Conservation (phyloP, 2,797 vertebrate species). For the Alca torda region DNA sequence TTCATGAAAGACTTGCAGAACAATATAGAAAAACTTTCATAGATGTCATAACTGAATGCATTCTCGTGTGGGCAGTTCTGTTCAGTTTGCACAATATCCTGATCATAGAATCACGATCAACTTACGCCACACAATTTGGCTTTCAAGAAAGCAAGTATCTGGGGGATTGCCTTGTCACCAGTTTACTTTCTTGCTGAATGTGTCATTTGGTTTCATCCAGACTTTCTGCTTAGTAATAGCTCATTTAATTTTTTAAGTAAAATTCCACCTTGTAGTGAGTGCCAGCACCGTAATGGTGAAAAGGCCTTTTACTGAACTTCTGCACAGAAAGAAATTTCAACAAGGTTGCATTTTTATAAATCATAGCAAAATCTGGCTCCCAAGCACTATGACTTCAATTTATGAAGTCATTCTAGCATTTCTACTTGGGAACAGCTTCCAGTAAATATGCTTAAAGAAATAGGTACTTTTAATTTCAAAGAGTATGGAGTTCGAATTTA, state of each 20-base stretch:
- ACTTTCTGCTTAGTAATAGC: background rate
- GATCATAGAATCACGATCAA: background rate
- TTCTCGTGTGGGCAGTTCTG: background rate
- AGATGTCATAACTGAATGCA: background rate
- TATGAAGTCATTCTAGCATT: background rate
- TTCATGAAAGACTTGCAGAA: background rate
- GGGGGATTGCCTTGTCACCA: background rate
- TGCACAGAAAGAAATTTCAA: background rate
- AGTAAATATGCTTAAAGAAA: background rate
- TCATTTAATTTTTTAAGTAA: background rate
- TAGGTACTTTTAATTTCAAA: background rate
- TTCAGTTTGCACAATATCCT: background rate
- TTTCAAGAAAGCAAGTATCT: background rate
- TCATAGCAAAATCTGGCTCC: constrained; percentile 16
- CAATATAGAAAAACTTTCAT: background rate
- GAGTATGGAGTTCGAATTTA: background rate
- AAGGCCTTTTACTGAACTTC: background rate
- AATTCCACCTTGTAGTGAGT: background rate
- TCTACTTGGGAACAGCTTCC: background rate
- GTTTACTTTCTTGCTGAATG: background rate
- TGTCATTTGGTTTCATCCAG: background rate
- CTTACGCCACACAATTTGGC: background rate
- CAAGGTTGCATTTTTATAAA: constrained; percentile 6
- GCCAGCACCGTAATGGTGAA: background rate
- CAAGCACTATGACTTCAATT: background rate